Evolutionary conservation across 35 echinoderm and acorn worm genomes (phyloP).

Genomic region (Stichopus chloronotus): DNA sequence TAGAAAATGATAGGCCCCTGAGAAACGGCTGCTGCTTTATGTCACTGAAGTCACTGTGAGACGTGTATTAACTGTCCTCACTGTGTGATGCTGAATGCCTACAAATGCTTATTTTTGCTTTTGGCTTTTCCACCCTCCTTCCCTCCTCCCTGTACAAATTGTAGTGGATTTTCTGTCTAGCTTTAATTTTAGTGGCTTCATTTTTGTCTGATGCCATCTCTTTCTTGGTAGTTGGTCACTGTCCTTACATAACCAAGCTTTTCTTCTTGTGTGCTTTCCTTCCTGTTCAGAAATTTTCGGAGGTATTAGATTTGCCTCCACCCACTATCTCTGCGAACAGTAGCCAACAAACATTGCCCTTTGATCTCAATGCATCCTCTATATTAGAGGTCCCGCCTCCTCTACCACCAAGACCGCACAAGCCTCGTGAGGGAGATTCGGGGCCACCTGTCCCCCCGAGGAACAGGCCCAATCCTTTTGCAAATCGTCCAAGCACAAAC

Average conservation of each 20-base stretch:
- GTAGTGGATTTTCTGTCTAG: neutral
- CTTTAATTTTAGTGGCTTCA: neutral
- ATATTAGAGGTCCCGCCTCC: slow-evolving; percentile 51
- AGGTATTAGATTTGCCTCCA: neutral
- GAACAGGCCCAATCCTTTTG: neutral
- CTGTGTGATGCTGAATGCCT: too few species aligned
- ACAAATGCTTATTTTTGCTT: too few species aligned
- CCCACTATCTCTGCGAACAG: neutral
- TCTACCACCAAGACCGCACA: slow-evolving; percentile 44
- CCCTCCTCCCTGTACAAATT: too few species aligned
- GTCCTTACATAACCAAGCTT: neutral
- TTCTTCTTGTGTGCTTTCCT: neutral
- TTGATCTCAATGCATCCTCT: slow-evolving; percentile 43
- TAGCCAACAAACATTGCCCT: neutral
- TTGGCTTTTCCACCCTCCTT: too few species aligned
- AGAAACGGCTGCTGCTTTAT: too few species aligned
- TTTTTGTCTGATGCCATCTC: neutral
- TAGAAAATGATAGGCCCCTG: too few species aligned
- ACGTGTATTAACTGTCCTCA: too few species aligned
- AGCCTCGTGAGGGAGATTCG: slow-evolving; percentile 21
- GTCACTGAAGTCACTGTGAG: too few species aligned
- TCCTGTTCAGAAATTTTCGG: slow-evolving; percentile 10
- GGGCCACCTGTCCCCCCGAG: slow-evolving; percentile 21
- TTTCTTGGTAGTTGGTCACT: neutral
- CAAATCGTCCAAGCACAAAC: neutral